Evolutionary conservation across 2,797 vertebrate genomes (phyloP), one percentile per base, ranked within the genome.

Genomic region (Pygocentrus nattereri): DNA sequence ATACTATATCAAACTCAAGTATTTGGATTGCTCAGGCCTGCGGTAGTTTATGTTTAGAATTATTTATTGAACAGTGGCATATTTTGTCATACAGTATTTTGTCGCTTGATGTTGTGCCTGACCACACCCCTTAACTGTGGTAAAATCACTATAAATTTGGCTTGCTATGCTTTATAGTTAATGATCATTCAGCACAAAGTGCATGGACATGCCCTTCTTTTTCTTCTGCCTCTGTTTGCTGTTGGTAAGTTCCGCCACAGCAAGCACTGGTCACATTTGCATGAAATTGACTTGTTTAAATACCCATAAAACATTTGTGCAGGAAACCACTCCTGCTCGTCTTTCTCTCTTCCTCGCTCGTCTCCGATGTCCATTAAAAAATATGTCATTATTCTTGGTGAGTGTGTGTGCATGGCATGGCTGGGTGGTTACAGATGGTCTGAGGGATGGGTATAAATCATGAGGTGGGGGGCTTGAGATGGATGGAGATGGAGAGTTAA

Each of bases 261-360:
- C 89, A 92, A 92, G 91, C 92, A 91, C 88, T 92, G 92, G 87
- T 89, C 89, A 94, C 87, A 91, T 94, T 92, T 91, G 92, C 93
- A 95, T 94, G 92, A 94, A 94, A 95, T 92, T 92, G 92, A 91
- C 90, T 93, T 93, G 90, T 92, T 93, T 92, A 92, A 94, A 94
- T 92, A 89, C 87, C 91, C 90, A 91, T 94, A 91, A 93, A 92
- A 87, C 87, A 90, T 89, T 88, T 85, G 82, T 88, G 85, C 82
- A 77, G 85, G 79, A 89, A 86, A 85, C 80, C 76, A 68, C 81
- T 88, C 79, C 80, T 80, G 74, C 75, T 80, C 21, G 1, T 76
- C 25, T 56, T 47, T 49, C 38, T 65, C 13, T 80, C 23, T 64
- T 58, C 61, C 47, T 34, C 38, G 69, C 75, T 74, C 21, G 27